Base-by-base conservation (phyloP, 2,113 vertebrate genomes). In the Jaculus jaculus region DNA sequence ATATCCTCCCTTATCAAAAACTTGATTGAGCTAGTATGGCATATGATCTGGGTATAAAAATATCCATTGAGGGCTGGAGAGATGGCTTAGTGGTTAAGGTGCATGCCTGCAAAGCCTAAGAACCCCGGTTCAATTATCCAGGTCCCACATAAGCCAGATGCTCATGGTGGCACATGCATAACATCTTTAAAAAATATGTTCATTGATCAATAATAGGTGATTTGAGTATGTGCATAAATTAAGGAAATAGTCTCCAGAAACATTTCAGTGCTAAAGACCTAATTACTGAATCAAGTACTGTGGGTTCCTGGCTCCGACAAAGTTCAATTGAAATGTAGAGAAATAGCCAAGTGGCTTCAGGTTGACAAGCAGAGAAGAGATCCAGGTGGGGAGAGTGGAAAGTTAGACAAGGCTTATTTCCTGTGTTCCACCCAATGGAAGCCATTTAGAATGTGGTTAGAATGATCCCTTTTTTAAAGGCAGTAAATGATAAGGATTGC, bases 321-420 rank as follows among this genome's bases (percentile, higher is more conserved):
- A n/a, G n/a, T n/a, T n/a, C 7, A 79, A 42, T 61, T 54, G 17
- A 66, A 84, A 75, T 54, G 4, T 26, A 34, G 28, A 87, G 42
- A 69, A 54, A 54, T 12, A 54, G 28, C 2, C 69, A 60, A 34
- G 71, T 3, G 10, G 18, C 30, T 58, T 72, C 13, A 75, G 7
- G 69, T 47, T 71, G 34, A 20, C 21, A 54, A 90, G 34, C 21
- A 34, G 13, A 60, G 75, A 20, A 54, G 54, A 54, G 13, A 58
- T 69, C 65, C 30, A 34, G 13, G 11, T 65, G 4, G 34, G 63
- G 18, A 58, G 5, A 30, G 12, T 9, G 24, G 32, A n/a, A 24
- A 26, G 37, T 0, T 7, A 1, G 3, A 8, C n/a, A 24, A 2
- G 37, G 4, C 6, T 5, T 30, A 7, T 2, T 20, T 20, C 54